Percentiles rank a stretch among this genome's conserved stretches.
phyloP scores from a whole-genome alignment of 2,888 invertebrate genomes.

The Melitaea athalia region DNA sequence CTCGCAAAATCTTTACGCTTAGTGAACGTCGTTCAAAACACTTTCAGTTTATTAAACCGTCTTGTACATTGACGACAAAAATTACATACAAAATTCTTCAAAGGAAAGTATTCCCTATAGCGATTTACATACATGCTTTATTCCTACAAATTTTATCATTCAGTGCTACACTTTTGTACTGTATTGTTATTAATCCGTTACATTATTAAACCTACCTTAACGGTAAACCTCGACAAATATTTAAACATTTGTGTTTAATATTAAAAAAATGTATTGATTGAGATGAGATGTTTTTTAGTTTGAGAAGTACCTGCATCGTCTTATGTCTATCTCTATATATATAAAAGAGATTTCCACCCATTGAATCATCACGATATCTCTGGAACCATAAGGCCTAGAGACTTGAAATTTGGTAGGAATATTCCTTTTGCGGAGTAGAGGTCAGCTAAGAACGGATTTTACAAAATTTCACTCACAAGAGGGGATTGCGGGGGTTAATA shows the following conservation, averaged over 20 bases:
- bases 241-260: slow-evolving; percentile 48
- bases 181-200: slow-evolving; percentile 36
- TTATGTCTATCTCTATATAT: too few relatives aligned
- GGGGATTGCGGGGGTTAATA: too few relatives aligned
- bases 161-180: slow-evolving; percentile 21
- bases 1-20: slow-evolving; percentile 75
- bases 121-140: slow-evolving; percentile 1
- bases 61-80: slow-evolving; percentile 44
- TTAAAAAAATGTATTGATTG: slow-evolving; percentile 14
- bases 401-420: too few relatives aligned
- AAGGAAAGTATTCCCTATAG: slow-evolving; percentile 17
- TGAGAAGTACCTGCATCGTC: background rate
- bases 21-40: slow-evolving; percentile 75
- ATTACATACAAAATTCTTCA: slow-evolving; percentile 32
- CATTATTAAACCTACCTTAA: slow-evolving; percentile 33
- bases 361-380: too few relatives aligned
- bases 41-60: slow-evolving; percentile 76
- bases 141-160: slow-evolving; percentile 10
- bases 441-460: too few relatives aligned
- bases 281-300: background rate
- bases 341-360: too few relatives aligned
- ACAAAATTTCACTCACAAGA: too few relatives aligned
- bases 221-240: slow-evolving; percentile 62
- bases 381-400: too few relatives aligned
- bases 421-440: too few relatives aligned